Base-by-base conservation (phyloP, 2,888 invertebrate genomes). In the Pollenia amentaria region DNA sequence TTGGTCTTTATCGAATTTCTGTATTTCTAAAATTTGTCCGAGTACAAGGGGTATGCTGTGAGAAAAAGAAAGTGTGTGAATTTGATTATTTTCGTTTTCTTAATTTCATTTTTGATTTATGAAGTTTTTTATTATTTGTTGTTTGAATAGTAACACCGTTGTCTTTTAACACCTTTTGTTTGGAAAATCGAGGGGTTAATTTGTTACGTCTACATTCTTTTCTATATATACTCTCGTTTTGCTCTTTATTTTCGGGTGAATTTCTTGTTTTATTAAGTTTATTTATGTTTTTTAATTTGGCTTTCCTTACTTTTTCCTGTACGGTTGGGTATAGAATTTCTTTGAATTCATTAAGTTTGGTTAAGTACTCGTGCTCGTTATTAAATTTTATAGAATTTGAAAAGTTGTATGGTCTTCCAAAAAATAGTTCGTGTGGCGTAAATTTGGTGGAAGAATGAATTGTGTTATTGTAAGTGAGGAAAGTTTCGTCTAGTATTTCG, bases 401-500 rank as follows among this genome's bases (percentile, higher is more conserved):
- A 29, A 29, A 29, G 29, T 29, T 29, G 29, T 29, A 29, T 29
- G 29, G 29, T 3, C 29, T 29, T 29, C 29, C 29, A 29, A 29
- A 29, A 21, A 44, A 60, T 8, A 75, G 14, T 18, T 75, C 60
- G 12, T 60, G 62, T 62, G 60, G 46, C 12, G 57, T 75, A 11
- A 78, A 38, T 55, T 67, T 55, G 1, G 78, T 55, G 3, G 55
- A 51, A 9, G 77, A 77, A 65, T 77, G 67, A 10, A 77, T 65
- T 29, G 69, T 42, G n/a, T 69, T 65, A 38, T 76, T 76, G 51
- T 75, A 75, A 14, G 64, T 62, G 6, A 62, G 76, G 11, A 75
- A 51, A 4, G 29, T 14, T 16, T 57, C 57, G 21, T 29, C 57
- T 57, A 29, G 18, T 57, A 29, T 57, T 57, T 57, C 57, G 8